These are phyloP conservation scores for Desmodus rotundus DNA, from an alignment of 2,113 vertebrate species.

Conservation along the genomic window DNA sequence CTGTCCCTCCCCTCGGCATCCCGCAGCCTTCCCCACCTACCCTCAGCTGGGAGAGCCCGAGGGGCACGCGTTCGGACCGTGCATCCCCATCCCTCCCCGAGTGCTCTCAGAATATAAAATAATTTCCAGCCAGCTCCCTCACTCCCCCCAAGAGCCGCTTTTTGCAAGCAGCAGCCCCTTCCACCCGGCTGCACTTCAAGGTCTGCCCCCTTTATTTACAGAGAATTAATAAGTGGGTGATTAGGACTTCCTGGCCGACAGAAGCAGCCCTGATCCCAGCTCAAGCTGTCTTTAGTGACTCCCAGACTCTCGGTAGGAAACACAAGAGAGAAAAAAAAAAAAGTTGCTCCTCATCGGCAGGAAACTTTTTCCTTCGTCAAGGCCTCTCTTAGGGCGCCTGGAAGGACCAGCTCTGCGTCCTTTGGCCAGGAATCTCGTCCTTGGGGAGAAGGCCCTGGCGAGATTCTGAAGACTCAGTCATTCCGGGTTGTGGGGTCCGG, in stretches of 20 bases:
- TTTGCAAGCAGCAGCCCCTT: slow-evolving; percentile 63
- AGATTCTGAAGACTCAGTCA: not conserved
- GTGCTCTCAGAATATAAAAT: slow-evolving; percentile 18
- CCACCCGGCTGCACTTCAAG: slow-evolving; percentile 71
- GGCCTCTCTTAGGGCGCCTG: slow-evolving; percentile 58
- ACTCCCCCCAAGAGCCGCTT: slow-evolving; percentile 46
- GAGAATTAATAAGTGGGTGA: slow-evolving; percentile 77
- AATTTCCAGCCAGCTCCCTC: slow-evolving; percentile 34
- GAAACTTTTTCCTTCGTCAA: slow-evolving; percentile 67
- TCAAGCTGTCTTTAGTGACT: slow-evolving; percentile 67
- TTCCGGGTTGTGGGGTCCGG: not conserved
- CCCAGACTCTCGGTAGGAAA: slow-evolving; percentile 59
- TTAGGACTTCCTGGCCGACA: slow-evolving; percentile 73
- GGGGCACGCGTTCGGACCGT: not conserved
- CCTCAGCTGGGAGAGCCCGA: slow-evolving; percentile 5
- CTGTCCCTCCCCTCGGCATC: slow-evolving; percentile 61
- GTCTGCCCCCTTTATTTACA: slow-evolving; percentile 80
- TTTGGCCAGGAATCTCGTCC: slow-evolving; percentile 52
- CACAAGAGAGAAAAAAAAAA: not conserved
- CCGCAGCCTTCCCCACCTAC: slow-evolving; percentile 49
- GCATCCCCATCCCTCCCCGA: not conserved
- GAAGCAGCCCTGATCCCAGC: slow-evolving; percentile 71
- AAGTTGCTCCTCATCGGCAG: slow-evolving; percentile 60
- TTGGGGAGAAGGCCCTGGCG: slow-evolving; percentile 61
- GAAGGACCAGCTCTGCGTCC: slow-evolving; percentile 33